These are phyloP conservation scores for Somateria mollissima DNA, from an alignment of 2,797 vertebrate species.

Conservation along the genomic window DNA sequence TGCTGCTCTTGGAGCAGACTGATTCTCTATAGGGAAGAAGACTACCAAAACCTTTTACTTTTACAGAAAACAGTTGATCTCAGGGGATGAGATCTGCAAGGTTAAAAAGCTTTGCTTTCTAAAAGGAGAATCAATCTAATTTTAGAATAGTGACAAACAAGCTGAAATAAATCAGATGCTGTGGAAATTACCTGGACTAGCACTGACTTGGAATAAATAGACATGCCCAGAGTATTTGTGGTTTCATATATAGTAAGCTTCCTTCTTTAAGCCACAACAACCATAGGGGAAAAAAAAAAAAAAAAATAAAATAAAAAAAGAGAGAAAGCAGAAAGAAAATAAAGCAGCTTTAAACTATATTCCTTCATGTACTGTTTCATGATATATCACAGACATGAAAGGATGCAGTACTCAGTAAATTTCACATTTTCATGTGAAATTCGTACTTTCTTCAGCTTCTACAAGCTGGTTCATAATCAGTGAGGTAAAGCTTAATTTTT, in stretches of 20 bases:
- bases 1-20: slow-evolving; percentile 52
- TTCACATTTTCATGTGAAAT: background rate
- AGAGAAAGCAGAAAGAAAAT: no score
- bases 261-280: background rate
- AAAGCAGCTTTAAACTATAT: background rate
- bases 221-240: background rate
- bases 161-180: slow-evolving; percentile 39
- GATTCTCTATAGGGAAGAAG: slow-evolving; percentile 56
- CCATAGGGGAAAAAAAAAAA: background rate
- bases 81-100: slow-evolving; percentile 56
- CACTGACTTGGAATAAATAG: slow-evolving; percentile 21
- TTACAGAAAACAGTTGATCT: slow-evolving; percentile 70
- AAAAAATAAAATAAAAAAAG: no score
- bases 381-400: background rate
- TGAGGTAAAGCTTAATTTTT: background rate
- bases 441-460: background rate
- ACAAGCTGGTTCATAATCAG: background rate
- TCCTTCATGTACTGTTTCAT: background rate
- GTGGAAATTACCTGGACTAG: slow-evolving; percentile 55
- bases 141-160: slow-evolving; percentile 66
- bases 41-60: slow-evolving; percentile 59
- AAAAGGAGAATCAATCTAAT: slow-evolving; percentile 70
- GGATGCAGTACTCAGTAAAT: background rate
- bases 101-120: slow-evolving; percentile 74
- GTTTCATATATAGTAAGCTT: slow-evolving; percentile 26